A percentile compares a stretch with the other conserved stretches of the same genome.
These are phyloP conservation scores for Pelobates fuscus DNA, from an alignment of 2,113 vertebrate genomes.

Conservation along the genomic window DNA sequence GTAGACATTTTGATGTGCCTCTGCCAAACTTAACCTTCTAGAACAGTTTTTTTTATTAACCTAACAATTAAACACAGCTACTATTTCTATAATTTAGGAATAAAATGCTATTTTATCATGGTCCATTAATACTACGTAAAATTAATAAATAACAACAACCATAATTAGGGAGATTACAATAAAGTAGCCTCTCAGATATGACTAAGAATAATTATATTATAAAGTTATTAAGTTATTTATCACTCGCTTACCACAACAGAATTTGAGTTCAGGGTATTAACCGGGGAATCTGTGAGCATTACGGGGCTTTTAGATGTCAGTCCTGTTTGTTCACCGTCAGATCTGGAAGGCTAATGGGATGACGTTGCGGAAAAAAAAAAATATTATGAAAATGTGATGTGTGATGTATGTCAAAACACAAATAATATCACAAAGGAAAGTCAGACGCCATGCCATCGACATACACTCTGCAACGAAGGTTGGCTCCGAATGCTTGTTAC, in stretches of 20 bases:
- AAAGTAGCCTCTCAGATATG: too few relatives aligned
- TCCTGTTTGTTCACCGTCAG: constrained; percentile 66
- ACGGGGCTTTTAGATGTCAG: constrained; percentile 73
- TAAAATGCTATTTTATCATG: too few relatives aligned
- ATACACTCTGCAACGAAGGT: not conserved
- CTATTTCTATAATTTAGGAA: too few relatives aligned
- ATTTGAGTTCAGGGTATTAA: constrained; percentile 75
- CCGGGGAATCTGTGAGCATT: constrained; percentile 71
- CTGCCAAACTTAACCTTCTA: too few relatives aligned
- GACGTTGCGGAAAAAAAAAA: constrained; percentile 35
- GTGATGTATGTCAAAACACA: constrained; percentile 17
- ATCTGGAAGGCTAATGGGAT: constrained; percentile 64
- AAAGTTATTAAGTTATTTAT: constrained; percentile 20
- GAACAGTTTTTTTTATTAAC: too few relatives aligned
- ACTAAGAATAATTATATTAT: not conserved
- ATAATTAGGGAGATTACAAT: too few relatives aligned
- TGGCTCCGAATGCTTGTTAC: too few relatives aligned
- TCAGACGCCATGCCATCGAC: constrained; percentile 17
- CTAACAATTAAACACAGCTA: too few relatives aligned
- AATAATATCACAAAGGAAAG: constrained; percentile 10
- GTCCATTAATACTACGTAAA: too few relatives aligned
- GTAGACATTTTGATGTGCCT: too few relatives aligned
- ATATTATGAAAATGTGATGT: constrained; percentile 16
- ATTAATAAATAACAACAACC: too few relatives aligned
- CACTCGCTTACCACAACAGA: constrained; percentile 70